phyloP scores from a whole-genome alignment of 2,797 vertebrate species.

The Staurois parvus region DNA sequence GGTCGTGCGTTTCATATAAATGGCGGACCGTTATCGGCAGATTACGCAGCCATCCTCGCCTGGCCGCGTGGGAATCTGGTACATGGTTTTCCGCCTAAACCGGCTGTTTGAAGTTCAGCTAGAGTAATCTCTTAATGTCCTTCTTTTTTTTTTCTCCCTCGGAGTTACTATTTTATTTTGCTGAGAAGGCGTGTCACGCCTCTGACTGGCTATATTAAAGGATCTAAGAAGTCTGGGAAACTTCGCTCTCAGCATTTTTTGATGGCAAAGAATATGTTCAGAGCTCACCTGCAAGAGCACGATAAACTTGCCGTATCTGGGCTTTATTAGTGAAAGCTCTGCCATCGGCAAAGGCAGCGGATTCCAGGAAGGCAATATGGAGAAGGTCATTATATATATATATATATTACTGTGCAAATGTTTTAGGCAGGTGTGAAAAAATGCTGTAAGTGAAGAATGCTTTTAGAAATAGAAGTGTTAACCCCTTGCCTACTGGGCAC shows the following conservation, averaged over 20 bases:
- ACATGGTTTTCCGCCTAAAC: conserved; percentile 34
- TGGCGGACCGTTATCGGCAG: conserved; percentile 71
- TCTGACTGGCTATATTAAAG: conserved; percentile 20
- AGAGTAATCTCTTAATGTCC: conserved; percentile 48
- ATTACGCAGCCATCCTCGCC: conserved; percentile 69
- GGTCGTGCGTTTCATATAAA: conserved; percentile 71
- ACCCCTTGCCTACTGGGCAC: no score
- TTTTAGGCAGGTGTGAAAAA: no score
- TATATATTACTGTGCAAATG: no score
- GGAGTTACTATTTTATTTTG: not conserved
- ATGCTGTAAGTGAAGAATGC: no score
- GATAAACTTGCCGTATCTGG: conserved; percentile 20
- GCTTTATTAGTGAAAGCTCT: no score
- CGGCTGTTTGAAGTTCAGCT: conserved; percentile 42
- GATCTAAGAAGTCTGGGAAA: conserved; percentile 30
- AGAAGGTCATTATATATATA: no score
- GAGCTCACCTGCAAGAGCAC: conserved; percentile 1
- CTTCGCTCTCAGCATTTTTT: conserved; percentile 37
- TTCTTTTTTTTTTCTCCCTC: not conserved
- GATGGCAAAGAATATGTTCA: not conserved
- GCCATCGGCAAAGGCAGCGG: no score
- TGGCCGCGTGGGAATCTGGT: conserved; percentile 45
- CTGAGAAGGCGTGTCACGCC: conserved; percentile 28
- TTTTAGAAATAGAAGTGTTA: no score
- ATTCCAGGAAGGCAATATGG: no score